Conservation (phyloP, 2,888 invertebrate genomes). For the Automeris io region DNA sequence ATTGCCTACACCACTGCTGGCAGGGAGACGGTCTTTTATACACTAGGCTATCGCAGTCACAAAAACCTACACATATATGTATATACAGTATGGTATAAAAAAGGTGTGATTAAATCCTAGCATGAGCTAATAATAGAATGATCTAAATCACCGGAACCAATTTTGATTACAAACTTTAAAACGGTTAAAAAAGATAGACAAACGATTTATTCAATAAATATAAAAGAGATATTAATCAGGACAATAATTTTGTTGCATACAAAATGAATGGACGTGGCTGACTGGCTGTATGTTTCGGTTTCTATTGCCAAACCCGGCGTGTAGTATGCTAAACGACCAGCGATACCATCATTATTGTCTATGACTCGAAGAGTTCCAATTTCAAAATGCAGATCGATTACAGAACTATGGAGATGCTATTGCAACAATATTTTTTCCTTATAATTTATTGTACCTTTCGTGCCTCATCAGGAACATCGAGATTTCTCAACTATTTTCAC, state of each 20-base stretch:
- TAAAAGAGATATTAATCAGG: not conserved
- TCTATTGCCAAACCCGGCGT: slow-evolving; percentile 57
- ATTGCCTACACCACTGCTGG: too few relatives aligned
- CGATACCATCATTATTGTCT: slow-evolving; percentile 75
- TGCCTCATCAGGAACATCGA: too few relatives aligned
- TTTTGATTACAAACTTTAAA: too few relatives aligned
- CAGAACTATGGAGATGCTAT: slow-evolving; percentile 26
- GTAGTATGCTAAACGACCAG: slow-evolving; percentile 71
- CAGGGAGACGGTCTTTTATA: too few relatives aligned
- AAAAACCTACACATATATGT: too few relatives aligned
- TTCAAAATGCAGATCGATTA: slow-evolving; percentile 57
- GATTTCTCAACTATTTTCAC: too few relatives aligned
- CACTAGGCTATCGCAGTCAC: too few relatives aligned
- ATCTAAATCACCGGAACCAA: too few relatives aligned
- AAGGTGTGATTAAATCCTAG: too few relatives aligned
- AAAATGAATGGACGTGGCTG: slow-evolving; percentile 2
- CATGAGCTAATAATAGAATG: too few relatives aligned
- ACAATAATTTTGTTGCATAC: slow-evolving; percentile 2
- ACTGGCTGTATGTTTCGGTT: slow-evolving; percentile 13
- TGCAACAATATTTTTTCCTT: not conserved
- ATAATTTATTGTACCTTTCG: too few relatives aligned
- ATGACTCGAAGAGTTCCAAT: slow-evolving; percentile 60
- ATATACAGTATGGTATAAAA: too few relatives aligned
- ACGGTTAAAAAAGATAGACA: not conserved
- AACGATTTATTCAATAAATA: not conserved